Evolutionary conservation across 2,797 vertebrate species (phyloP), one percentile per base, ranked within the genome.

Genomic region (Fundulus diaphanus): DNA sequence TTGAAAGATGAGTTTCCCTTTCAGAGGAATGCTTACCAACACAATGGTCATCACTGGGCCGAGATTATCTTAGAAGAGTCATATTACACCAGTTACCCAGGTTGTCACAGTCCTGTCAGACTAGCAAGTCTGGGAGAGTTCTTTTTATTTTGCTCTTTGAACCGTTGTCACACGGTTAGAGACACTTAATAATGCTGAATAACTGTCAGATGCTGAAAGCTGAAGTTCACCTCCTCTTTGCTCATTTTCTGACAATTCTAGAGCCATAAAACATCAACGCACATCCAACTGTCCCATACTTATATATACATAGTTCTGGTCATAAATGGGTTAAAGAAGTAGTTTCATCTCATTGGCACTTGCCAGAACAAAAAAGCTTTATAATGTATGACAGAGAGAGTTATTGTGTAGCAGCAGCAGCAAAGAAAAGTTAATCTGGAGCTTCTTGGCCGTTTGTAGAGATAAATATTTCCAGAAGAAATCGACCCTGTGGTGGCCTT

Each of bases 391-490:
- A n/a, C 61, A 65, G 35, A 24, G 24, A 65, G 24, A 42, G 61
- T 65, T 40, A 40, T 22, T 40, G 61, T 65, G 61, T 40, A 65
- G 61, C 61, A 65, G 37, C 33, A 49, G 46, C 46, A 63, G 59
- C 37, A 13, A 44, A 67, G 63, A 44, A 42, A 42, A 27, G 44
- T 44, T 15, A 27, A 67, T 67, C 63, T 67, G 40, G n/a, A 29
- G 29, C 40, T 27, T 44, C 13, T 67, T 44, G 40, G 24, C 40
- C 40, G 0, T 66, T 44, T 66, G 24, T 42, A 42, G 63, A 65
- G 22, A 66, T 44, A 16, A 42, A 12, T 9, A 66, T 66, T 44
- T 66, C 63, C 63, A 66, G 40, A 67, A 12, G 63, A 67, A 42
- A 67, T 16, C 15, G 15, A 27, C 40, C 13, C 40, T 29, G 63